Percentiles rank a stretch among this genome's conserved stretches.
These are phyloP conservation scores for Syngnathoides biaculeatus DNA, from an alignment of 2,113 vertebrate genomes.

Conservation along the genomic window DNA sequence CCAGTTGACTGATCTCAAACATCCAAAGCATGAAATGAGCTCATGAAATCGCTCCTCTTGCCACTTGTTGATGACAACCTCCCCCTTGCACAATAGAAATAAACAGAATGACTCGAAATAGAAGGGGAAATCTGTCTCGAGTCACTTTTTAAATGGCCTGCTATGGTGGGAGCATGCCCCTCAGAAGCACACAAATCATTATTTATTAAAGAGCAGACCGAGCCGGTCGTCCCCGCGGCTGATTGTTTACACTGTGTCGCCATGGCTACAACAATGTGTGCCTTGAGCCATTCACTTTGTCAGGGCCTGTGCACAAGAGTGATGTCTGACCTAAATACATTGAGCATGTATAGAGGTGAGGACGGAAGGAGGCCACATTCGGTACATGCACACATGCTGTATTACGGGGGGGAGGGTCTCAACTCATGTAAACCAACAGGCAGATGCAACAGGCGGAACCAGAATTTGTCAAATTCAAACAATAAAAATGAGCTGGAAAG, in stretches of 20 bases:
- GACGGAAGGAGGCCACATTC: conserved; percentile 6
- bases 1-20: no score
- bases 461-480: conserved; percentile 34
- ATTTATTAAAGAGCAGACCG: conserved; percentile 42
- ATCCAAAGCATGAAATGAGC: no score
- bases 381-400: not conserved
- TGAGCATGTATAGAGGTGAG: conserved; percentile 25
- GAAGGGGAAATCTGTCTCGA: not conserved
- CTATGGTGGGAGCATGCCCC: not conserved
- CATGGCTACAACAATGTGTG: conserved; percentile 39
- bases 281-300: conserved; percentile 39
- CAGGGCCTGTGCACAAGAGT: conserved; percentile 39
- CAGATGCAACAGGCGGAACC: conserved; percentile 32
- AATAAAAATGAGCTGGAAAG: conserved; percentile 30
- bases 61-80: no score
- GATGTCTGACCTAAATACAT: conserved; percentile 58
- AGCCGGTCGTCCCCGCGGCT: conserved; percentile 31
- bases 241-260: conserved; percentile 58
- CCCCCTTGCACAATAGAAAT: no score
- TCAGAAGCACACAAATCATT: conserved; percentile 35
- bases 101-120: not conserved
- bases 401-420: conserved; percentile 5
- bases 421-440: conserved; percentile 49
- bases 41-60: no score
- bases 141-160: not conserved